These are phyloP conservation scores for Leucoptera coffeella DNA, from an alignment of 2,888 invertebrate genomes.

Conservation along the genomic window DNA sequence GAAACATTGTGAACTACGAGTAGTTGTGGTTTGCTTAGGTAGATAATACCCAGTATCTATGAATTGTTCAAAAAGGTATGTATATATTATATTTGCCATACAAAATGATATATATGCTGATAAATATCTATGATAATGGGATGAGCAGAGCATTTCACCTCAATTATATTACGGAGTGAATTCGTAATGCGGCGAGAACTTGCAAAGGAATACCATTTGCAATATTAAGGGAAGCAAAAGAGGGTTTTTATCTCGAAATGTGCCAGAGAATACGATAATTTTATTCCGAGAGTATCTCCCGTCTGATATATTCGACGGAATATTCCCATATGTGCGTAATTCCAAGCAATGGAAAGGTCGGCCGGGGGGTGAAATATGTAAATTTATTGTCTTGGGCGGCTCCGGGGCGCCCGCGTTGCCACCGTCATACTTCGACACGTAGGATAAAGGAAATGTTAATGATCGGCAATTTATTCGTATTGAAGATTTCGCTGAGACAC, in stretches of 20 bases:
- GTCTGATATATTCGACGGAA: constrained; percentile 51
- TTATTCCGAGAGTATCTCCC: constrained; percentile 50
- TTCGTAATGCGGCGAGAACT: constrained; percentile 1
- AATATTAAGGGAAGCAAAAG: constrained; percentile 17
- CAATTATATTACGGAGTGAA: constrained; percentile 5
- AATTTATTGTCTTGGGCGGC: constrained; percentile 55
- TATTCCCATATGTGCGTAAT: constrained; percentile 55
- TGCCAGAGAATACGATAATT: constrained; percentile 44
- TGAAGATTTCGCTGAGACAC: constrained; percentile 54
- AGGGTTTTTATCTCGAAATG: constrained; percentile 41
- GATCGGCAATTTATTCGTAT: constrained; percentile 51
- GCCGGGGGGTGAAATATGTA: constrained; percentile 55
- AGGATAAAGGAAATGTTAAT: constrained; percentile 54
- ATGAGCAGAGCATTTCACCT: too few species aligned
- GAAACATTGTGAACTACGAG: too few species aligned
- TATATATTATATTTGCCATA: too few species aligned
- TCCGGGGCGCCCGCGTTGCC: constrained; percentile 17
- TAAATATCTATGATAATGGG: constrained; percentile 5
- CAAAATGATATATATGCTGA: constrained; percentile 3
- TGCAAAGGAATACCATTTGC: constrained; percentile 1
- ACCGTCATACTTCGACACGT: constrained; percentile 53
- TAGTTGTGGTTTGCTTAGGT: too few species aligned
- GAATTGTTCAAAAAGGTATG: too few species aligned
- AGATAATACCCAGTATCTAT: too few species aligned
- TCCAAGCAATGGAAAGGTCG: constrained; percentile 54